Conservation (phyloP, 2,113 vertebrate species). For the Hylia prasina region DNA sequence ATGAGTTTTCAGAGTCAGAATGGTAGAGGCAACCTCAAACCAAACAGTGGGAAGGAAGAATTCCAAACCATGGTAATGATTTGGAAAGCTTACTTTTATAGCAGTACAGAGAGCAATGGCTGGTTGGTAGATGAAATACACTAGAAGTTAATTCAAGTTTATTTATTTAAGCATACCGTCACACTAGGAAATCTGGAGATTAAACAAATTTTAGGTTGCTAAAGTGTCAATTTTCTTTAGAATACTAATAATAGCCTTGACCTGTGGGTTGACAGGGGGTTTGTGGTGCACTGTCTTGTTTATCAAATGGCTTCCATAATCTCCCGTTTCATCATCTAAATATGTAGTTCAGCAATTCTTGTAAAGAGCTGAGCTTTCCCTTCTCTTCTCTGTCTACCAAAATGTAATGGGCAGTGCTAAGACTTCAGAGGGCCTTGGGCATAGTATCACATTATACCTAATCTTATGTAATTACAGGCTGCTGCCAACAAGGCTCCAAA, state of each 20-base stretch:
- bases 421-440: neutral
- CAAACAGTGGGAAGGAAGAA: neutral
- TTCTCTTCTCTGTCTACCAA: neutral
- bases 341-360: neutral
- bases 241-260: neutral
- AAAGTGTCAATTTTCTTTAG: neutral
- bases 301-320: neutral
- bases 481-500: neutral
- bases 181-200: neutral
- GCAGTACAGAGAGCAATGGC: neutral
- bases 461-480: slow-evolving; percentile 23
- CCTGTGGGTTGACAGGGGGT: neutral
- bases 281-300: neutral
- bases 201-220: neutral
- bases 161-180: neutral
- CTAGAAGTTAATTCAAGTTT: neutral
- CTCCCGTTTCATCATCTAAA: neutral
- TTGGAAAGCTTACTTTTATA: neutral
- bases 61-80: neutral
- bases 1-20: neutral
- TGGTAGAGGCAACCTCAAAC: neutral
- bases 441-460: slow-evolving; percentile 20
- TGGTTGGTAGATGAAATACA: neutral
- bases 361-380: neutral
- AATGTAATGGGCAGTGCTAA: neutral